Base-by-base conservation (phyloP, 2,113 vertebrate genomes). In the Phylloscopus whistleri region DNA sequence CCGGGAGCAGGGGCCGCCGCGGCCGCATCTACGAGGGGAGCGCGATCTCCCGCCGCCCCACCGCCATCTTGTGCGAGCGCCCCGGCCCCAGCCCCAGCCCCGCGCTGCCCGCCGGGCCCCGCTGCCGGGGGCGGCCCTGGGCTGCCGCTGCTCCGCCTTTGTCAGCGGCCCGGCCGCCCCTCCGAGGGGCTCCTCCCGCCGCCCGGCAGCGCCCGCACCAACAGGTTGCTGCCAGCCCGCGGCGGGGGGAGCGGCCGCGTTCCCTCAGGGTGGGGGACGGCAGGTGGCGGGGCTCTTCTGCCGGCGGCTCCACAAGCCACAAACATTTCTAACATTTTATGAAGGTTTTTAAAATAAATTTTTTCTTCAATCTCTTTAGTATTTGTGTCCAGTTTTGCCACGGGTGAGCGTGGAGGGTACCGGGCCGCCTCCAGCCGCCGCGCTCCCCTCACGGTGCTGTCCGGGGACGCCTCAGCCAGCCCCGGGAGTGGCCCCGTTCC, bases 11-110 rank as follows among this genome's bases (percentile, higher is more conserved):
- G 92, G 94, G 84, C 88, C 88, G 90, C 90, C 85, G 73, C 92
- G 63, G 84, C 87, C 88, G 52, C 95, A 95, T 95, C 89, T 95
- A 96, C 10, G 93, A 95, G 94, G 95, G 95, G 88, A 93, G 80
- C 76, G 28, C 91, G 46, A 58, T 66, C 89, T 76, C 89, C 93
- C 73, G 89, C 96, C 90, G 74, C 93, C 77, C 86, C 95, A 70
- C 93, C 95, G 93, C 96, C 96, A 96, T 97, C 96, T 96, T 96
- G 96, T 76, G 96, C 63, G 90, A 84, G 85, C 74, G 88, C 92
- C 82, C 77, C 83, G 43, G 75, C 92, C 81, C 82, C 80, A 43
- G 69, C 59, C 69, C 69, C 85, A 53, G 80, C 89, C 87, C 82
- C 82, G 66, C 90, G 69, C 93, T 72, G 93, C 87, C 89, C 94